A percentile compares a stretch with the other conserved stretches of the same genome.
Evolutionary conservation across 2,888 invertebrate species (phyloP).

Genomic region (Euplagia quadripunctaria): DNA sequence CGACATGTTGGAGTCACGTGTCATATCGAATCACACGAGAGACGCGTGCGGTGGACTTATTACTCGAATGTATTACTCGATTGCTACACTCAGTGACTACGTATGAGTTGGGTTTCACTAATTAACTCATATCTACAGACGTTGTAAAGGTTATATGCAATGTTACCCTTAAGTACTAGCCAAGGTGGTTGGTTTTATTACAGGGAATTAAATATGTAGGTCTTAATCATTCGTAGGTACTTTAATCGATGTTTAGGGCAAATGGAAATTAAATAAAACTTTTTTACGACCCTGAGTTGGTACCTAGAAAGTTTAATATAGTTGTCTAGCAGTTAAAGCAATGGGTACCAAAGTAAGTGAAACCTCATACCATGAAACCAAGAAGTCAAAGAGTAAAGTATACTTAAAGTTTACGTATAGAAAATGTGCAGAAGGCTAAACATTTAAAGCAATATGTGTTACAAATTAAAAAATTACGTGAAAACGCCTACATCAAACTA

Average conservation of each 20-base stretch:
- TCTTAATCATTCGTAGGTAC: background rate
- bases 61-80: conserved; percentile 47
- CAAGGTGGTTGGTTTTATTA: conserved; percentile 29
- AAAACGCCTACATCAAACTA: no score
- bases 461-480: no score
- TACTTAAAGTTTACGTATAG: no score
- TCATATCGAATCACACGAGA: conserved; percentile 60
- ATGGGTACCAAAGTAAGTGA: background rate
- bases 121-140: conserved; percentile 50
- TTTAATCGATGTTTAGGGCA: background rate
- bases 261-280: background rate
- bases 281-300: background rate
- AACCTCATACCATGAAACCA: no score
- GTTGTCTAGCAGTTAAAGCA: background rate
- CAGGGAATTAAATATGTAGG: conserved; percentile 1
- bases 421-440: no score
- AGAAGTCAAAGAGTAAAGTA: no score
- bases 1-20: conserved; percentile 62
- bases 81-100: conserved; percentile 35
- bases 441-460: no score
- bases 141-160: conserved; percentile 28
- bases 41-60: conserved; percentile 61
- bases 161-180: conserved; percentile 31
- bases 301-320: background rate
- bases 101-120: conserved; percentile 55